Base-by-base conservation (phyloP, 1,140 invertebrate species). In the Drosophila pseudoananassae region DNA sequence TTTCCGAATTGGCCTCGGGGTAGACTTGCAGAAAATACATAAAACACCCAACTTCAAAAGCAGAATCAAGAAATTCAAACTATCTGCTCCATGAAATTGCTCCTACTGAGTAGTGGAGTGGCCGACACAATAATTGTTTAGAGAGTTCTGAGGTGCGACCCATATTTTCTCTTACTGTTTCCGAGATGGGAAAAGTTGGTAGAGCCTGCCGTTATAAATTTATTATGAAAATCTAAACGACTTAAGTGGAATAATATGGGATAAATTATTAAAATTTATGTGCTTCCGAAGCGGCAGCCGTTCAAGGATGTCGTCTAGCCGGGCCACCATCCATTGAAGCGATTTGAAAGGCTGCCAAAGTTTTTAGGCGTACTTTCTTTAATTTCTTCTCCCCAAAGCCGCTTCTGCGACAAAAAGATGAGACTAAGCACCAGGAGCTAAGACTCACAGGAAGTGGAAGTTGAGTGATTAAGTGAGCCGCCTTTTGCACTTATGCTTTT, bases 181-280 rank as follows among this genome's bases (percentile, higher is more conserved):
- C 33, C 1, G 6, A 29, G 50, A 31, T 9, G 33, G 53, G 9
- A 54, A 65, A 83, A 79, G 81, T 82, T 84, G 66, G 51, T 65
- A 65, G 52, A 46, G 66, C 77, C 71, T 76, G 83, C 78, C 82
- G 82, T 85, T 87, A 87, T 87, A 89, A 87, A 87, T 87, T 87
- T 87, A 87, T 87, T 87, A 87, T 89, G 83, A 83, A 87, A 87
- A 87, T 87, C 83, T 87, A 88, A 87, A 87, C 83, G 83, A 87
- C 83, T 87, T 87, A 87, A 88, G 83, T 87, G 83, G 83, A 87
- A 83, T 88, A 87, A 87, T 87, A 87, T 87, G 84, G 83, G 84
- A 87, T 87, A 87, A 87, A 87, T 87, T 87, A 87, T 87, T 88
- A 88, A 87, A 87, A 87, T 87, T 87, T 87, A 87, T 87, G 83